phyloP scores from a whole-genome alignment of 2,113 vertebrate genomes.

The Nerophis ophidion region DNA sequence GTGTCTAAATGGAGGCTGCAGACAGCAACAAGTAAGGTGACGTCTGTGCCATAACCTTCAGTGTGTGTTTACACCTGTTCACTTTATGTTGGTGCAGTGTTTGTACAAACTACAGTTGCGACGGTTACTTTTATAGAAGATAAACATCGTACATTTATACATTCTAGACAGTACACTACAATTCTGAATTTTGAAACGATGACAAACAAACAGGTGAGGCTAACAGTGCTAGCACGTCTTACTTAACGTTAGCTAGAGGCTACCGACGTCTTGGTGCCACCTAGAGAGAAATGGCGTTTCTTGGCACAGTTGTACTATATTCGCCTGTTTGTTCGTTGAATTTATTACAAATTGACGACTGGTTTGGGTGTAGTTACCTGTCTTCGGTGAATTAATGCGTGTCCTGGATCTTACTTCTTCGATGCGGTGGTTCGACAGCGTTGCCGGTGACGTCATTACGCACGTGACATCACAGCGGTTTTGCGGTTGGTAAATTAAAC shows the following conservation, averaged over 20 bases:
- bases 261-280: slow-evolving; percentile 9
- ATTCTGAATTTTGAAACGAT: not conserved
- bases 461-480: not conserved
- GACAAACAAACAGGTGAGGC: not conserved
- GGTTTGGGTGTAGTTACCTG: slow-evolving; percentile 15
- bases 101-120: not conserved
- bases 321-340: not conserved
- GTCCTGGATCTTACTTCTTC: not conserved
- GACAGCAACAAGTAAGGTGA: too few species aligned
- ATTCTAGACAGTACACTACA: too few species aligned
- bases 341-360: accelerated
- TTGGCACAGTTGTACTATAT: not conserved
- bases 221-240: slow-evolving; percentile 13
- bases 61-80: not conserved
- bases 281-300: not conserved
- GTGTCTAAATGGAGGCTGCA: too few species aligned
- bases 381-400: not conserved
- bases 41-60: not conserved
- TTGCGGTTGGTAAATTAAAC: not conserved
- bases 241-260: slow-evolving; percentile 22
- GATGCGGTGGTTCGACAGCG: not conserved
- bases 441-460: slow-evolving; percentile 44
- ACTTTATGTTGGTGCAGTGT: not conserved
- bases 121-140: not conserved
- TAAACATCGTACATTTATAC: not conserved